These are phyloP conservation scores for Isurus oxyrinchus DNA, from an alignment of 2,113 vertebrate species.

Conservation along the genomic window DNA sequence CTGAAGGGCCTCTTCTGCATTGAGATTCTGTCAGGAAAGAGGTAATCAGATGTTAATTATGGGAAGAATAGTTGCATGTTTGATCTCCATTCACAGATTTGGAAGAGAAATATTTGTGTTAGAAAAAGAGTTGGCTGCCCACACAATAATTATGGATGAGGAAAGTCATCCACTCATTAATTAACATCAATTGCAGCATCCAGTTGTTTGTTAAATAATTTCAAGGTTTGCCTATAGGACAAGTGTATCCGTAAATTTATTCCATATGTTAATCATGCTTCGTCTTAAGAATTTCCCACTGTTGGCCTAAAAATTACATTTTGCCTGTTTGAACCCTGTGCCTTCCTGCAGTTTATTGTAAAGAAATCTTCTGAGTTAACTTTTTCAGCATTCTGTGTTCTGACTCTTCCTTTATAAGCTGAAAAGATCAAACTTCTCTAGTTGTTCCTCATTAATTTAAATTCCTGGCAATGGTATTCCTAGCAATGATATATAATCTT, in stretches of 20 bases:
- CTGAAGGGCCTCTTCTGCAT: too few relatives aligned
- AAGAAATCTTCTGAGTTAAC: background rate
- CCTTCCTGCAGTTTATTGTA: background rate
- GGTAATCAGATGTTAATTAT: background rate
- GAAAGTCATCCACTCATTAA: background rate
- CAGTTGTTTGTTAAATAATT: background rate
- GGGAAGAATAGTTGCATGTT: background rate
- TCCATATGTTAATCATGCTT: background rate
- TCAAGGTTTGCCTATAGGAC: background rate
- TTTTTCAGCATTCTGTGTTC: background rate
- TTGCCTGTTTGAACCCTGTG: background rate
- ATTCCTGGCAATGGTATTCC: background rate
- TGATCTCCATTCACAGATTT: background rate
- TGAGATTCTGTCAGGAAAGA: background rate
- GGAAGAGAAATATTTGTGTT: background rate
- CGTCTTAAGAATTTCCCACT: background rate
- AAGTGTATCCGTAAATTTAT: background rate
- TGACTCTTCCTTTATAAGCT: background rate
- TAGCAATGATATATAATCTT: background rate
- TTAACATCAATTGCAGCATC: background rate
- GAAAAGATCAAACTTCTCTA: background rate
- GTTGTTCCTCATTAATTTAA: background rate
- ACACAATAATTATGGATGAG: background rate
- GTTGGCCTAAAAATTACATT: background rate
- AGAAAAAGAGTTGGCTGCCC: background rate